Evolutionary conservation across 2,113 vertebrate species (phyloP).

Genomic region (Oceanodroma tethys): DNA sequence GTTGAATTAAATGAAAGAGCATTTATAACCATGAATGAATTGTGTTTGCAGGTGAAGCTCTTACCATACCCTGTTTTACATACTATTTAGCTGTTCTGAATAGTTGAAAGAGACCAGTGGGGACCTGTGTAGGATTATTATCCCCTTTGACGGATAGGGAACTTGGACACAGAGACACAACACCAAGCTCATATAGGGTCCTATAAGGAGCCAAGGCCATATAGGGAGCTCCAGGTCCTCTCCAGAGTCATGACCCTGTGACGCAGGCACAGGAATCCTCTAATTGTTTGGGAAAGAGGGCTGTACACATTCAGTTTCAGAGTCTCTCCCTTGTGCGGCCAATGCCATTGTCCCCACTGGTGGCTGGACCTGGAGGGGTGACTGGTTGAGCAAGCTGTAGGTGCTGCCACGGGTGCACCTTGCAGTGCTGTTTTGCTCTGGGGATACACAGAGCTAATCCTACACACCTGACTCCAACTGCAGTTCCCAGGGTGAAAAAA

Average conservation of each 20-base stretch:
- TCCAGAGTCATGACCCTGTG: not conserved
- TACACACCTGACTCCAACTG: not conserved
- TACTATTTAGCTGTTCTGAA: not conserved
- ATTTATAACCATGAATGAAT: not conserved
- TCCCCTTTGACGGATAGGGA: not conserved
- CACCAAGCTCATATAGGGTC: not conserved
- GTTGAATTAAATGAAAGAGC: not conserved
- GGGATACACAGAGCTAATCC: not conserved
- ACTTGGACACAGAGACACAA: not conserved
- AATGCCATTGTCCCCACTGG: not conserved
- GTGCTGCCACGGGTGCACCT: not conserved
- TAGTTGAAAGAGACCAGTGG: not conserved
- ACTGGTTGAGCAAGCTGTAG: not conserved
- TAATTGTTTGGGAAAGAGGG: not conserved
- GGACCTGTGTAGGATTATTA: fast-evolving
- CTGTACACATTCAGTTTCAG: not conserved
- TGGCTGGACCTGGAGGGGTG: not conserved
- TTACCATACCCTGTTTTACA: not conserved
- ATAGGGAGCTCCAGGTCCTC: not conserved
- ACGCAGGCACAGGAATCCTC: not conserved
- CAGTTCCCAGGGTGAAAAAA: not conserved
- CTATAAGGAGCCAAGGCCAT: not conserved
- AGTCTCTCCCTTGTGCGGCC: not conserved
- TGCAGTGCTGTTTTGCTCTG: not conserved
- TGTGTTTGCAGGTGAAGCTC: not conserved